A percentile compares a stretch with the other conserved stretches of the same genome.
phyloP scores from a whole-genome alignment of 2,888 invertebrate species.

The Steinernema carpocapsae region DNA sequence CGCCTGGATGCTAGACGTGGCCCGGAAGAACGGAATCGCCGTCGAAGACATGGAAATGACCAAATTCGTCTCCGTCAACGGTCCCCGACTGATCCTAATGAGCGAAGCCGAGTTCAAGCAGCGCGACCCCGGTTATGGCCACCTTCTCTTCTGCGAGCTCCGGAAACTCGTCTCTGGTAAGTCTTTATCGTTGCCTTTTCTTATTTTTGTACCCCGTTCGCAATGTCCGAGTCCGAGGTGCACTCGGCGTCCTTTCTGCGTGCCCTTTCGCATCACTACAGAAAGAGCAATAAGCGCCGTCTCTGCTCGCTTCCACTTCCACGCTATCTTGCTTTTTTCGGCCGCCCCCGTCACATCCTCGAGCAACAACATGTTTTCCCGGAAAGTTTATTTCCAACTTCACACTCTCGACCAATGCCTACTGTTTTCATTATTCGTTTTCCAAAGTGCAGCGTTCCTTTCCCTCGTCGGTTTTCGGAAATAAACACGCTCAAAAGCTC shows the following conservation, averaged over 20 bases:
- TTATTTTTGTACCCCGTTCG: background rate
- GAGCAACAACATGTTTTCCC: constrained; percentile 18
- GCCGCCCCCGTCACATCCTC: background rate
- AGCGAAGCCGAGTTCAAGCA: constrained; percentile 63
- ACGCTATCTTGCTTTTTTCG: background rate
- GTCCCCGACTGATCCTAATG: constrained; percentile 61
- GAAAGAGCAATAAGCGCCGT: background rate
- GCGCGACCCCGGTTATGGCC: constrained; percentile 61
- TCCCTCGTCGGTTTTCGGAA: background rate
- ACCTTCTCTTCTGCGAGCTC: constrained; percentile 64
- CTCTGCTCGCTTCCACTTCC: background rate
- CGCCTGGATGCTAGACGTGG: constrained; percentile 67
- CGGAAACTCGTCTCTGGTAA: constrained; percentile 50
- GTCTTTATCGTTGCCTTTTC: constrained; percentile 30
- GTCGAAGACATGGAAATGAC: constrained; percentile 63
- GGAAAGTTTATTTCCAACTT: constrained; percentile 16
- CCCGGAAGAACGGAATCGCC: constrained; percentile 61
- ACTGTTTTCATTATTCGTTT: background rate
- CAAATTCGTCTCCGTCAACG: constrained; percentile 62
- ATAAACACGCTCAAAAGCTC: background rate
- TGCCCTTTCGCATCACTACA: constrained; percentile 10
- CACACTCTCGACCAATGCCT: background rate
- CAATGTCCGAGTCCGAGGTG: constrained; percentile 6
- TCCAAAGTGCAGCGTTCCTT: constrained; percentile 4
- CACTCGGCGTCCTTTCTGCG: background rate